Conservation (phyloP, 2,888 invertebrate species). For the Metopia argyrocephala region DNA sequence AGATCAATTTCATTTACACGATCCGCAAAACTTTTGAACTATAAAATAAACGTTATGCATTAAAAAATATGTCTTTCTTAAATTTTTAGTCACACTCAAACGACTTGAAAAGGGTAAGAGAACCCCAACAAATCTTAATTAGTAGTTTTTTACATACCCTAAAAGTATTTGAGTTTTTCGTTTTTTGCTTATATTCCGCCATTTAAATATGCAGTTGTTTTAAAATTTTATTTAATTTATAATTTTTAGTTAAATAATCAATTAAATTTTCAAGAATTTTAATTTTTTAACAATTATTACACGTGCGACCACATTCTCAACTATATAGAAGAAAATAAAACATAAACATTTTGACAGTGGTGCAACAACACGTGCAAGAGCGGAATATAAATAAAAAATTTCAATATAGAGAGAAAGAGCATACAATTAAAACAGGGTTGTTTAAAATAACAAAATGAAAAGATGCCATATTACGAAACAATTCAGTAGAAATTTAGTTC, state of each 20-base stretch:
- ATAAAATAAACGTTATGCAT: slow-evolving; percentile 67
- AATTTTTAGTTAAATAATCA: slow-evolving; percentile 15
- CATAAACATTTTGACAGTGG: slow-evolving; percentile 47
- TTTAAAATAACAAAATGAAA: not conserved
- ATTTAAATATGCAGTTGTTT: slow-evolving; percentile 25
- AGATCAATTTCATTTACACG: slow-evolving; percentile 91
- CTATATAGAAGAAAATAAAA: slow-evolving; percentile 22
- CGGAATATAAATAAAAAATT: slow-evolving; percentile 36
- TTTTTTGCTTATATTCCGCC: slow-evolving; percentile 78
- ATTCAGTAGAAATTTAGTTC: not conserved
- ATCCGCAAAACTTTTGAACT: slow-evolving; percentile 94
- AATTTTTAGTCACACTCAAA: not conserved
- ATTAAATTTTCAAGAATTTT: not conserved
- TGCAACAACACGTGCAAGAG: slow-evolving; percentile 43
- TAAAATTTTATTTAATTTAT: not conserved
- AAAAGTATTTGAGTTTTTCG: slow-evolving; percentile 88
- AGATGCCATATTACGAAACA: slow-evolving; percentile 1
- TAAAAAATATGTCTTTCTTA: not conserved
- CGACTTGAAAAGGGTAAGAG: not conserved
- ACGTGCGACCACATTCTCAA: slow-evolving; percentile 55
- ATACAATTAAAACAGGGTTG: not conserved
- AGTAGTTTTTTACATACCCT: slow-evolving; percentile 81
- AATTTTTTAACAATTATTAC: slow-evolving; percentile 26
- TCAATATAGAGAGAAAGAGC: not conserved
- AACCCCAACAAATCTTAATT: not conserved